These are phyloP conservation scores for Clarias magur DNA, from an alignment of 2,113 vertebrate species.

Conservation along the genomic window DNA sequence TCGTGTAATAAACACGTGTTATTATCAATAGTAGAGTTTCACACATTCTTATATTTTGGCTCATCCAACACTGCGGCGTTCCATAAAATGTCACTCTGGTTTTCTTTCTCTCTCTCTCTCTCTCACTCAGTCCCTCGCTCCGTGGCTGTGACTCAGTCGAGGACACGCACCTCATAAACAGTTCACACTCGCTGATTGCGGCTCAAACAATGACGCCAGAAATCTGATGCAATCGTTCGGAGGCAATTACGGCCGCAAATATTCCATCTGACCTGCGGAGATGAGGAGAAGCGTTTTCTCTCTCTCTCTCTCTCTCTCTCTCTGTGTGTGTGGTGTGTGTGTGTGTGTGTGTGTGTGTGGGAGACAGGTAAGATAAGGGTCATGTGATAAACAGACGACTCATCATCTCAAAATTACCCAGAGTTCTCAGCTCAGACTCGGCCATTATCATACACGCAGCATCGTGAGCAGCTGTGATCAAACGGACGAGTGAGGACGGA, in stretches of 20 bases:
- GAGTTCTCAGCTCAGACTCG: neutral
- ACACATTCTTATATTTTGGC: neutral
- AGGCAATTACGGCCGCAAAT: slow-evolving; percentile 20
- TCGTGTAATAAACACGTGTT: neutral
- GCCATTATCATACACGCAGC: neutral
- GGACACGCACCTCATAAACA: neutral
- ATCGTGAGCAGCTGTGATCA: neutral
- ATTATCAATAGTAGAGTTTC: neutral
- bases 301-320: too few species aligned
- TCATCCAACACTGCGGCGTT: slow-evolving; percentile 13
- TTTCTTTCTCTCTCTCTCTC: neutral
- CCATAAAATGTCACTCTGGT: neutral
- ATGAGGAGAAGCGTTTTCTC: neutral
- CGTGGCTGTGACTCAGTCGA: neutral
- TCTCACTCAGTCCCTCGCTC: neutral
- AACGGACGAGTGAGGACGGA: neutral
- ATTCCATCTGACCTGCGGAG: slow-evolving; percentile 15
- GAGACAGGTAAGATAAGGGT: neutral
- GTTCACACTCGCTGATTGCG: neutral
- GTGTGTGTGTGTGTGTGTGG: neutral
- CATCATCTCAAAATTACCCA: slow-evolving; percentile 26
- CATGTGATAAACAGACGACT: slow-evolving; percentile 18
- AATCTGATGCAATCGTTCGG: slow-evolving; percentile 11
- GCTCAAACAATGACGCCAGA: neutral
- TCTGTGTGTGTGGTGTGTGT: neutral